Evolutionary conservation across 2,888 invertebrate species (phyloP), one percentile per base, ranked within the genome.

Genomic region (Ochropacha duplaris): DNA sequence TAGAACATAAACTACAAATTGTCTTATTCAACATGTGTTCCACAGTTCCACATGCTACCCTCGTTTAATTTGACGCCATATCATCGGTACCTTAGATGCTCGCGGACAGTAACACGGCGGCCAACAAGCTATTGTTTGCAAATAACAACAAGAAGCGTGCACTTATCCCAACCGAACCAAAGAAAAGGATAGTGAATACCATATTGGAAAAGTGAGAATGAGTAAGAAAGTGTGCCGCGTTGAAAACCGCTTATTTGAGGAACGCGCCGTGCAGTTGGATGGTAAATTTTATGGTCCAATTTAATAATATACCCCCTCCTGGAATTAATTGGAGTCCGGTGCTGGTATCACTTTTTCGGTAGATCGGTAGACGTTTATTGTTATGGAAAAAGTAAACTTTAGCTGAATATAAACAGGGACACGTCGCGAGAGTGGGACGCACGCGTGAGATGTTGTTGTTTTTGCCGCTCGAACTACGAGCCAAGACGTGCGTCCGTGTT

Each of bases 91-190:
- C 78, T 87, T 78, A 83, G 85, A 85, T 82, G 85, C 82, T 74
- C 71, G 63, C 62, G 64, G 88, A 85, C 86, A 83, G 81, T 70
- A 72, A 90, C 89, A 87, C 80, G 83, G 85, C 83, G 79, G 81
- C 75, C 81, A 81, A 92, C 92, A 91, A 79, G 87, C 89, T 76
- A 93, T 92, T 93, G 92, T 92, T 92, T 93, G 92, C 90, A 90
- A 92, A 92, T 93, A 74, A 70, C 76, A 78, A 86, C 87, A 86
- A 76, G 81, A 72, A 79, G 76, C 77, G 74, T 78, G 78, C 78
- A 82, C 77, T 83, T 80, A 80, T 80, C 68, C 73, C 66, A 72
- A 70, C 75, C 66, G 75, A 69, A 72, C 71, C 65, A 60, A 50
- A 59, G 71, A 80, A 66, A 70, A 74, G 73, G 83, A 84, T 66